Evolutionary conservation across 2,113 vertebrate genomes (phyloP).

Genomic region (Glaucomys volans): DNA sequence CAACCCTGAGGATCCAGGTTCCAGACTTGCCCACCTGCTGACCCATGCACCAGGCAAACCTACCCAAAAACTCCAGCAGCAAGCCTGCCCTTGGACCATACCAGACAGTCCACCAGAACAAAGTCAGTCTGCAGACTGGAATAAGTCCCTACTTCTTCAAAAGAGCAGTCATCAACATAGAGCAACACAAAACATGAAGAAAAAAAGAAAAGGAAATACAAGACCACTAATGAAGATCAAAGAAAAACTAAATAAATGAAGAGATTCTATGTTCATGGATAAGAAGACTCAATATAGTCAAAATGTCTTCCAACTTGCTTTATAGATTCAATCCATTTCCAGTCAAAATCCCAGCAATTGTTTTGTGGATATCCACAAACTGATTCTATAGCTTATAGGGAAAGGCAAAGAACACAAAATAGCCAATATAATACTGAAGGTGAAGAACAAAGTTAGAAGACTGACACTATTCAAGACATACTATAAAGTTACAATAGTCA

Average conservation of each 20-base stretch:
- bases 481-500: background rate
- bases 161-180: background rate
- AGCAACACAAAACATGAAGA: background rate
- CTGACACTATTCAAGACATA: background rate
- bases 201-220: background rate
- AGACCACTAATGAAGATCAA: background rate
- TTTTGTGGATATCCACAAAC: background rate
- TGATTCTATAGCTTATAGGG: background rate
- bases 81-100: background rate
- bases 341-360: background rate
- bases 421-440: background rate
- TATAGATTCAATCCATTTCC: too few relatives aligned
- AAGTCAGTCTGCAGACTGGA: background rate
- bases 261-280: too few relatives aligned
- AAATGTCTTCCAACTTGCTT: too few relatives aligned
- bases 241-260: background rate
- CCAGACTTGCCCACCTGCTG: background rate
- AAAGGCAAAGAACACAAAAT: background rate
- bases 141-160: background rate
- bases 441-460: background rate
- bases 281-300: too few relatives aligned
- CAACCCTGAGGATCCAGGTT: background rate
- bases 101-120: background rate
- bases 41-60: background rate
- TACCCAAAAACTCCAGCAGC: background rate